A percentile compares a stretch with the other conserved stretches of the same genome.
phyloP scores from a whole-genome alignment of 1,140 invertebrate species.

The Eubasilissa regina region DNA sequence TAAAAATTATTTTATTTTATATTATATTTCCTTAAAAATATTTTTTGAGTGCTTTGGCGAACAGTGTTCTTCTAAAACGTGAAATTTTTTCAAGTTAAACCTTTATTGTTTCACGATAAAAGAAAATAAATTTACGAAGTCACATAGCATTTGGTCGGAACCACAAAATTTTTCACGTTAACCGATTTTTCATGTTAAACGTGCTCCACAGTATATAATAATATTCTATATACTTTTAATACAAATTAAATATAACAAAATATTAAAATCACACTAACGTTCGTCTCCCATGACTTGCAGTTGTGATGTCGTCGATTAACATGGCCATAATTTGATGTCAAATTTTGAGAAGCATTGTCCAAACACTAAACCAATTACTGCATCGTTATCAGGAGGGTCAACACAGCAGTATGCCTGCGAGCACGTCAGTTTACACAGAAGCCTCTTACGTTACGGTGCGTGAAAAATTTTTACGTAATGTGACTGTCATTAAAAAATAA shows the following conservation, averaged over 20 bases:
- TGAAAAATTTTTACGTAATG: constrained; percentile 9
- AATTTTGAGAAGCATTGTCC: constrained; percentile 13
- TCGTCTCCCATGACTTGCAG: background rate
- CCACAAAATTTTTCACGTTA: too few species aligned
- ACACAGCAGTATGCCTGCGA: constrained; percentile 8
- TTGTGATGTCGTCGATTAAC: background rate
- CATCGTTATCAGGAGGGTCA: constrained; percentile 41
- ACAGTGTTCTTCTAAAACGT: too few species aligned
- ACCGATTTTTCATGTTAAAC: too few species aligned
- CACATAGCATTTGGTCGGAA: too few species aligned
- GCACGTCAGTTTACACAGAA: constrained; percentile 9
- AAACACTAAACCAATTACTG: constrained; percentile 8
- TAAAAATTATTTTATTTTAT: too few species aligned
- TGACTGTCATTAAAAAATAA: too few species aligned
- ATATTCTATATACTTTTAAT: background rate
- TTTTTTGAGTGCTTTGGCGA: too few species aligned
- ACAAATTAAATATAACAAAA: background rate
- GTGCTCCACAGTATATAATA: too few species aligned
- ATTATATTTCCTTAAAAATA: too few species aligned
- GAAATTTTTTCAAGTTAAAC: too few species aligned
- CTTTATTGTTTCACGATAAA: too few species aligned
- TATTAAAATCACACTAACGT: background rate
- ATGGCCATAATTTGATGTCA: background rate
- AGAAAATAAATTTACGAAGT: too few species aligned
- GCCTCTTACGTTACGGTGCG: constrained; percentile 13